Conservation (phyloP, 2,797 vertebrate genomes). For the Pseudopleuronectes americanus region DNA sequence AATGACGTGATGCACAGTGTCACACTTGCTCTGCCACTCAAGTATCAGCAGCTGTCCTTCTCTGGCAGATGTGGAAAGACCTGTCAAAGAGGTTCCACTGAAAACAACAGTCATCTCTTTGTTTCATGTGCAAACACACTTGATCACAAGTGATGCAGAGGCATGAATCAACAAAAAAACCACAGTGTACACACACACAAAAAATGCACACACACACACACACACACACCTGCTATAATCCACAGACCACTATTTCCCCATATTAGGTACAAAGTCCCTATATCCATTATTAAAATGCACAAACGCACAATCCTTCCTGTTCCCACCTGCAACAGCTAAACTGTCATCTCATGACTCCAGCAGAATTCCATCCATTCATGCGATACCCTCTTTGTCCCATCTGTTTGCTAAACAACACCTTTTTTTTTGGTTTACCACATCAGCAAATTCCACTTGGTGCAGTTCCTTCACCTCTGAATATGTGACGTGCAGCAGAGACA, state of each 20-base stretch:
- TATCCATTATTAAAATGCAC: conserved; percentile 2
- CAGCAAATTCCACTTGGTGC: conserved; percentile 49
- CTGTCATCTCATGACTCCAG: conserved; percentile 12
- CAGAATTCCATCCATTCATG: conserved; percentile 6
- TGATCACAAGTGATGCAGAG: neutral
- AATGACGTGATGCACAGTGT: neutral
- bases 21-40: conserved; percentile 25
- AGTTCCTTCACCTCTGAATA: conserved; percentile 57
- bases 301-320: conserved; percentile 7
- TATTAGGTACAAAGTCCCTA: neutral
- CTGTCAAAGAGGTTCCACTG: conserved; percentile 45
- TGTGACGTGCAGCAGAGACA: conserved; percentile 52
- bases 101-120: conserved; percentile 36
- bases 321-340: conserved; percentile 37
- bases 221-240: neutral
- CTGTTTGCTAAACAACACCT: conserved; percentile 54
- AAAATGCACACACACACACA: conserved; percentile 15
- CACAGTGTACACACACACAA: conserved; percentile 5
- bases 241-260: neutral
- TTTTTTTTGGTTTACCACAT: conserved; percentile 33
- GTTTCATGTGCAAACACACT: conserved; percentile 37
- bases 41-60: conserved; percentile 39
- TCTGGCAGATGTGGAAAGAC: conserved; percentile 48
- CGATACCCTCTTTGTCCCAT: conserved; percentile 5
- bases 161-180: conserved; percentile 7